Conservation (phyloP, 2,113 vertebrate genomes). For the Rhinichthys klamathensis region DNA sequence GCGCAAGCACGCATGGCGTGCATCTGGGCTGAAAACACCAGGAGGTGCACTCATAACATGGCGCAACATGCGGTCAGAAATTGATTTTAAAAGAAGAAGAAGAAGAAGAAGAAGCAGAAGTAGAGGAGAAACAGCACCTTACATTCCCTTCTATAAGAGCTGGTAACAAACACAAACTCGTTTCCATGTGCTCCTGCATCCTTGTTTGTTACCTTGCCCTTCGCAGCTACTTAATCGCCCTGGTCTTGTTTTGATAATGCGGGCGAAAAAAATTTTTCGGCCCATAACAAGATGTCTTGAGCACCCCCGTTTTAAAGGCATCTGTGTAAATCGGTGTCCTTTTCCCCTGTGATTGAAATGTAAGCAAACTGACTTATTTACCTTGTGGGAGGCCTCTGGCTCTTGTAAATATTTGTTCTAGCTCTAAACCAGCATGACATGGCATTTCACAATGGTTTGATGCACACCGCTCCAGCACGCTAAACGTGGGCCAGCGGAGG, state of each 20-base stretch:
- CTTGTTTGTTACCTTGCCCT: neutral
- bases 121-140: neutral
- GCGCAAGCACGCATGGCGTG: neutral
- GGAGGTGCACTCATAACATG: conserved; percentile 38
- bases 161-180: neutral
- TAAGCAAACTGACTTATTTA: conserved; percentile 78
- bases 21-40: conserved; percentile 32
- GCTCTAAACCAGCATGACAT: conserved; percentile 77
- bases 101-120: conserved; percentile 18
- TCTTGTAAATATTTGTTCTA: conserved; percentile 81
- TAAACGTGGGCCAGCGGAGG: conserved; percentile 71
- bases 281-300: conserved; percentile 72
- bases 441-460: conserved; percentile 78
- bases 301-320: conserved; percentile 55
- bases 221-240: conserved; percentile 33
- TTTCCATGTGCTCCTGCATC: neutral
- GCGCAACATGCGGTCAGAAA: conserved; percentile 13
- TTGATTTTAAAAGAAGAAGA: conserved; percentile 13
- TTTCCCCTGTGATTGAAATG: conserved; percentile 67
- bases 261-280: conserved; percentile 44
- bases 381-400: conserved; percentile 75
- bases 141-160: neutral
- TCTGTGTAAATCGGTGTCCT: conserved; percentile 54
- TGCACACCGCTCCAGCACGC: conserved; percentile 67
- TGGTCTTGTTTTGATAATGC: conserved; percentile 51